Base-by-base conservation (phyloP, 2,113 vertebrate genomes). In the Chloroceryle aenea region DNA sequence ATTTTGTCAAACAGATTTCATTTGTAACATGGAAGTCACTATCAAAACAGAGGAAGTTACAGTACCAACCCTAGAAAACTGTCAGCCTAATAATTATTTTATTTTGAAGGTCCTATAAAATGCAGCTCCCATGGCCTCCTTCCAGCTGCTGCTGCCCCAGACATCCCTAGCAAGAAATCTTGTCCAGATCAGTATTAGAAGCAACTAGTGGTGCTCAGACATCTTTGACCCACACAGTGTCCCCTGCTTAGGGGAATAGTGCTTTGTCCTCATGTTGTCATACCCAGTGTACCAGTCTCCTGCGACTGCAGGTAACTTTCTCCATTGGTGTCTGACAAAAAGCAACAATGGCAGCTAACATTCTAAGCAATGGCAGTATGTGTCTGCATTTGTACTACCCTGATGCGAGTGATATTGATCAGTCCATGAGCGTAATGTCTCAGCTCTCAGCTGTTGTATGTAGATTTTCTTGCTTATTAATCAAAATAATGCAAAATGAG, bases 401-500 rank as follows among this genome's bases (percentile, higher is more conserved):
- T 74, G 58, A 62, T 94, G 48, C 2, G 3, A 22, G 36, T 85
- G 67, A 68, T 94, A 88, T 82, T 77, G 90, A 81, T 94, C 7
- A 11, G 53, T 92, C 76, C 53, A 52, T 95, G 92, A 87, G 52
- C 62, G 80, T 91, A 87, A 91, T 73, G 62, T 64, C 73, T 95
- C 8, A 4, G 84, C 66, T 64, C 73, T 95, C 8, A 4, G 84
- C 66, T 68, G 48, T 91, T 97, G 26, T 75, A 20, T 92, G 68
- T 85, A 85, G 36, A 52, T 87, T 95, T 96, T 74, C 62, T 81
- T 61, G 77, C 77, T 85, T 94, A 53, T 92, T 95, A 95, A 93
- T 93, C 82, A 92, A 86, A 95, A 94, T 55, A 85, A 95, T 63
- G 38, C 79, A 77, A 95, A 94, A 95, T 63, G 47, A 88, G 59